These are phyloP conservation scores for Coptotermes formosanus DNA, from an alignment of 1,140 invertebrate genomes.

Conservation along the genomic window DNA sequence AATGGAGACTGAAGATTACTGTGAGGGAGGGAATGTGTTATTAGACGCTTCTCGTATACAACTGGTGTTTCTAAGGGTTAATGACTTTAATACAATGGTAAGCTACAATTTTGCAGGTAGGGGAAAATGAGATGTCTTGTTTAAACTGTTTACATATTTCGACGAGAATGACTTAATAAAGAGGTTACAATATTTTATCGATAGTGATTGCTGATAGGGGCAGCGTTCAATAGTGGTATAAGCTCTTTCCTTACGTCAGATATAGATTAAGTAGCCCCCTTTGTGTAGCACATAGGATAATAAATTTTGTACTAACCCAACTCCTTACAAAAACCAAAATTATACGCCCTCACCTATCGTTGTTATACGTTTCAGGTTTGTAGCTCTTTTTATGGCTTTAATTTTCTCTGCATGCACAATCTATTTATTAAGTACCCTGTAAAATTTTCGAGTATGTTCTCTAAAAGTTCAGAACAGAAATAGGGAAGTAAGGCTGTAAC, in stretches of 20 bases:
- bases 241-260: background rate
- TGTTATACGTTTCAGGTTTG: constrained; percentile 12
- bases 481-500: background rate
- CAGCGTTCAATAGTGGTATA: background rate
- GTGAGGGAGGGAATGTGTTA: too few species aligned
- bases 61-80: too few species aligned
- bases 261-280: background rate
- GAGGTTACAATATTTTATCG: too few species aligned
- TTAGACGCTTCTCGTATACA: too few species aligned
- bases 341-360: background rate
- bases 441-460: background rate
- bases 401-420: constrained; percentile 7
- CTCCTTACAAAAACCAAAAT: background rate
- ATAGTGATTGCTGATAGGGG: background rate
- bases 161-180: too few species aligned
- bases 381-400: background rate
- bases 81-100: too few species aligned
- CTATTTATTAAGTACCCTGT: constrained; percentile 3
- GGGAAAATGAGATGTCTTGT: too few species aligned
- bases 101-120: too few species aligned
- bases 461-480: background rate
- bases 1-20: too few species aligned
- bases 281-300: background rate
- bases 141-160: too few species aligned
- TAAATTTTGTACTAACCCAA: background rate